Evolutionary conservation across 2,797 vertebrate species (phyloP), one percentile per base, ranked within the genome.

Genomic region (Amphiprion clarkii): DNA sequence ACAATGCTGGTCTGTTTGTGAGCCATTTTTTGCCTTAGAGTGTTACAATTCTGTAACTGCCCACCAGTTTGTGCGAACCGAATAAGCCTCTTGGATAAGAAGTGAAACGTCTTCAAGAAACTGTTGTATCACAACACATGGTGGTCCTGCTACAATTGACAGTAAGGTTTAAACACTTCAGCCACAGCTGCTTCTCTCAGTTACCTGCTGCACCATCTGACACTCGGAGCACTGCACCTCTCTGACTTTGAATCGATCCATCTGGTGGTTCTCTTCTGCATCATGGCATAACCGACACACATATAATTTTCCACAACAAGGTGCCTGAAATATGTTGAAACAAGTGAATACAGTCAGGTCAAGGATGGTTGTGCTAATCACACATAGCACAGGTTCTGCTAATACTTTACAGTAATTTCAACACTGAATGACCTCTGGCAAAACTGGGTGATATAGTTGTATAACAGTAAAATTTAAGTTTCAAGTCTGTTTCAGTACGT

Each of bases 231-330:
- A 98, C 85, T 97, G 95, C 55, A 99, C 96, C 86, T 97, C 95
- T 74, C 76, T 87, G 46, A 99, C 97, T 71, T 95, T 93, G 91
- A 99, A 99, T 3, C 97, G 96, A 74, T 99, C 96, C 93, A 99
- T 94, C 69, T 93, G 93, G 87, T 98, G 98, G 57, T 92, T 93
- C 87, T 98, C 97, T 49, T 92, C 91, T 56, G 79, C 95, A 77
- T 99, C 97, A 33, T 99, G 98, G 87, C 98, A 99, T 74, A 99
- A 91, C 11, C 97, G 95, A 87, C 98, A 99, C 36, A 95, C 94
- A 23, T 98, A 99, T 62, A 98, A 95, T 76, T 97, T 98, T 39
- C 95, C 95, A 93, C 98, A 99, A 80, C 98, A 99, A 23, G 97
- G 97, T 4, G 98, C 97, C 98, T 99, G 78, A 6, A 62, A 46